phyloP scores from a whole-genome alignment of 2,113 vertebrate genomes.

The Sylvietta virens region DNA sequence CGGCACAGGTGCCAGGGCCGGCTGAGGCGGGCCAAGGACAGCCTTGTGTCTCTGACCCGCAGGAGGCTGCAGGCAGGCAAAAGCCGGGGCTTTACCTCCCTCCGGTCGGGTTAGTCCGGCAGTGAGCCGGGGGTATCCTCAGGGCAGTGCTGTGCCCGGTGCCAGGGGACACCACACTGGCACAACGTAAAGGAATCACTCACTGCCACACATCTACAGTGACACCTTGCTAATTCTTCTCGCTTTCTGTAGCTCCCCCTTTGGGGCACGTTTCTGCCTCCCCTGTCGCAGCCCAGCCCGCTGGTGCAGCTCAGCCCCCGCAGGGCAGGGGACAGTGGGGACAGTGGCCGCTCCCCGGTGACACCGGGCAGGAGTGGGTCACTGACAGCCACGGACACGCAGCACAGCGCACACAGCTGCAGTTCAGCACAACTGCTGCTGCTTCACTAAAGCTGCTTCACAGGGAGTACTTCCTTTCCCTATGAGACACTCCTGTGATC shows the following conservation, averaged over 20 bases:
- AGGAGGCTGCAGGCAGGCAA: neutral
- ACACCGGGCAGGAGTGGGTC: neutral
- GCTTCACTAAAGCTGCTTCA: neutral
- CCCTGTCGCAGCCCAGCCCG: neutral
- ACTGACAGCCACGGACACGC: neutral
- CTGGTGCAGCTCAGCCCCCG: no score
- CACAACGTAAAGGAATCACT: accelerated
- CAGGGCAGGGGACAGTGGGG: neutral
- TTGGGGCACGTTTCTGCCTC: neutral
- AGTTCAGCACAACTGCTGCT: neutral
- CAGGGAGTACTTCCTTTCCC: neutral
- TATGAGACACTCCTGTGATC: neutral
- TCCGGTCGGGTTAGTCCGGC: neutral
- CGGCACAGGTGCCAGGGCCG: neutral
- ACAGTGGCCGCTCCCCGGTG: neutral
- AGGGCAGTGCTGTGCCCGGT: neutral
- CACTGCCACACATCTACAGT: neutral
- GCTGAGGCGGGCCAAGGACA: neutral
- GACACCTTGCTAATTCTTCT: neutral
- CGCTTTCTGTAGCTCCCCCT: neutral
- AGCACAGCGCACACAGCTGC: neutral
- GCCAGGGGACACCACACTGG: neutral
- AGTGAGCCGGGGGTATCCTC: neutral
- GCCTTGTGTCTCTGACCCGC: neutral
- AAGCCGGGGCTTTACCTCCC: accelerated